A percentile compares a stretch with the other conserved stretches of the same genome.
Evolutionary conservation across 2,797 vertebrate genomes (phyloP).

Genomic region (Varecia variegata): DNA sequence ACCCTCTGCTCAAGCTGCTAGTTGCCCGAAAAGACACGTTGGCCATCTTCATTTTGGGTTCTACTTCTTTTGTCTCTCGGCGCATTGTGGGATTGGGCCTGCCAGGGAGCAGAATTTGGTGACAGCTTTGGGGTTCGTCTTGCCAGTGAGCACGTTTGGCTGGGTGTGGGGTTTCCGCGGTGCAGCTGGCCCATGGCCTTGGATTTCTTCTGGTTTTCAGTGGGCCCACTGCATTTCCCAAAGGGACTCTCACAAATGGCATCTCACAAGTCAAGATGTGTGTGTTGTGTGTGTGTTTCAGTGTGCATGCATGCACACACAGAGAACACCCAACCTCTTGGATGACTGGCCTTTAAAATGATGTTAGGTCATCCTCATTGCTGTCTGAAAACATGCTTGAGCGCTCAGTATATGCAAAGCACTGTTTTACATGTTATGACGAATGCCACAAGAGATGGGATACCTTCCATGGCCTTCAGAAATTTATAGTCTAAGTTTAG

Average conservation of each 20-base stretch:
- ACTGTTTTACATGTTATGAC: neutral
- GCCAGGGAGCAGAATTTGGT: constrained; percentile 56
- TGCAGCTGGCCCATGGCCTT: constrained; percentile 37
- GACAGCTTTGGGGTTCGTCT: constrained; percentile 56
- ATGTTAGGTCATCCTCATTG: neutral
- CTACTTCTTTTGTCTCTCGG: constrained; percentile 37
- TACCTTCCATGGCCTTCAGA: neutral
- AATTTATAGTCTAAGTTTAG: neutral
- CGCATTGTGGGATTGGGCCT: neutral
- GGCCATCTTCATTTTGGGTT: neutral
- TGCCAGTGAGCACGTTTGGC: constrained; percentile 39
- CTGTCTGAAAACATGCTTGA: neutral
- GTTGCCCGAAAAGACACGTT: neutral
- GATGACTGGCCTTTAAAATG: neutral
- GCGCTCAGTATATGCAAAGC: neutral
- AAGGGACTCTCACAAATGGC: neutral
- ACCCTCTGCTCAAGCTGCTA: constrained; percentile 33
- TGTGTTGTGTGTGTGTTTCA: neutral
- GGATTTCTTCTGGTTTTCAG: neutral
- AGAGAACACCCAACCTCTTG: neutral
- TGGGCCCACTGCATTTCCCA: neutral
- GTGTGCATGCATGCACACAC: accelerated
- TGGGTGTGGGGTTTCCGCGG: neutral
- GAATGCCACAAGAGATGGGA: neutral
- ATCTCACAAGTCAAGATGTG: neutral